A percentile compares a stretch with the other conserved stretches of the same genome.
phyloP scores from a whole-genome alignment of 2,113 vertebrate genomes.

The Solenodon paradoxus region DNA sequence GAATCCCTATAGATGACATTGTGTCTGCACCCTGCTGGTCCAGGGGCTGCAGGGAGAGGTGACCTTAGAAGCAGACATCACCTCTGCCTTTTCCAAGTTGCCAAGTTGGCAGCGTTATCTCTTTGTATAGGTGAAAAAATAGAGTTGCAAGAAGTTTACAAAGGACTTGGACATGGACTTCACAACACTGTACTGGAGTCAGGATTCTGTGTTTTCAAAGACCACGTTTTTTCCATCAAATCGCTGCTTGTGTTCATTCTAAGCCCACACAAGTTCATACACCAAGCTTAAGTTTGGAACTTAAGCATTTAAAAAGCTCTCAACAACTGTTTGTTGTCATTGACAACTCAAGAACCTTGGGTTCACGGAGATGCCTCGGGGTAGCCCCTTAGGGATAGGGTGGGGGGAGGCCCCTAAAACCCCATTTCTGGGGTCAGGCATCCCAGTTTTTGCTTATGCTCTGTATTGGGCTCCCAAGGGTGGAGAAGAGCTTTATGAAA shows the following conservation, averaged over 20 bases:
- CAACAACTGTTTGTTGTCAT: background rate
- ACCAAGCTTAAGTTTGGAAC: background rate
- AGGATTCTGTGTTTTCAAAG: background rate
- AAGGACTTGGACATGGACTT: background rate
- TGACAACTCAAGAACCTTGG: background rate
- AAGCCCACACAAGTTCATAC: rapidly evolving
- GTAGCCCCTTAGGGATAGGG: background rate
- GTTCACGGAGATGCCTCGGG: background rate
- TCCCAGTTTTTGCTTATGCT: background rate
- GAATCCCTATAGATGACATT: background rate
- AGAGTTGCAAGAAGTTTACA: background rate
- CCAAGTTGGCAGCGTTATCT: too few relatives aligned
- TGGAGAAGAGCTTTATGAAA: background rate
- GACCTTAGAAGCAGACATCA: background rate
- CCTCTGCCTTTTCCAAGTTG: background rate
- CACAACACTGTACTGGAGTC: background rate
- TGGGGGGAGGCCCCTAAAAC: rapidly evolving
- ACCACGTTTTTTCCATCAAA: background rate
- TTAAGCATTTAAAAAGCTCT: background rate
- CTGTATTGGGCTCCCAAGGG: background rate
- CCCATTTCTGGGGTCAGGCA: background rate
- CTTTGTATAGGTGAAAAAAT: background rate
- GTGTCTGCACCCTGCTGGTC: rapidly evolving
- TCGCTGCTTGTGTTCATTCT: background rate
- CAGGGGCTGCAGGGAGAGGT: too few relatives aligned